These are phyloP conservation scores for Drosophila baimaii DNA, from an alignment of 1,140 invertebrate species.

Conservation along the genomic window DNA sequence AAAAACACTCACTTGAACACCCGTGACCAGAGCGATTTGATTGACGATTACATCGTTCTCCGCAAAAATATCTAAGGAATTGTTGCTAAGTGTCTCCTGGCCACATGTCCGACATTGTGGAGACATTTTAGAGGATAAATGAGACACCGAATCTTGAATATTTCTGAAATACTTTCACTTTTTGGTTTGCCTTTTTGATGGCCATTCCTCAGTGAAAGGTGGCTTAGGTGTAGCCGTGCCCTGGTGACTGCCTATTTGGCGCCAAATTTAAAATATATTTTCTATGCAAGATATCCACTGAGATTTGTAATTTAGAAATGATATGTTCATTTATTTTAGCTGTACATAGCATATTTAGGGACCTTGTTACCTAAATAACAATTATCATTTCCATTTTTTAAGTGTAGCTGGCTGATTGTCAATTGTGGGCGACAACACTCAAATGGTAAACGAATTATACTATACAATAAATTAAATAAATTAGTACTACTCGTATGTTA, in stretches of 20 bases:
- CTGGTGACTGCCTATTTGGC: background rate
- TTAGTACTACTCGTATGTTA: too few relatives aligned
- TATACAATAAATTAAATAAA: too few relatives aligned
- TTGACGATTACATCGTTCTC: slow-evolving; percentile 12
- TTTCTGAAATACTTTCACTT: slow-evolving; percentile 2
- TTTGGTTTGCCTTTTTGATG: slow-evolving; percentile 3
- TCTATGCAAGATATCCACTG: background rate
- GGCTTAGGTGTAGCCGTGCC: background rate
- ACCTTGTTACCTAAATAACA: too few relatives aligned
- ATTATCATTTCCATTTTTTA: too few relatives aligned
- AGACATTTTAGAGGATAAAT: slow-evolving; percentile 19
- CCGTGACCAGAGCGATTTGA: slow-evolving; percentile 39
- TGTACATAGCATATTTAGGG: too few relatives aligned
- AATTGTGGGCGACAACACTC: background rate
- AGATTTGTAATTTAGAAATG: too few relatives aligned
- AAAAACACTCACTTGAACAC: slow-evolving; percentile 33
- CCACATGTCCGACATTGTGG: slow-evolving; percentile 40
- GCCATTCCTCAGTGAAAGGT: slow-evolving; percentile 1
- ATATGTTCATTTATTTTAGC: too few relatives aligned
- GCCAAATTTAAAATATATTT: background rate
- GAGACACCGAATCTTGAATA: background rate
- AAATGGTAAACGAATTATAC: background rate
- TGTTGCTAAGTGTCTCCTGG: background rate
- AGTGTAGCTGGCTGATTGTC: too few relatives aligned
- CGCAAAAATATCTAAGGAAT: slow-evolving; percentile 20